Conservation (phyloP, 2,888 invertebrate species). For the Eurois occulta region DNA sequence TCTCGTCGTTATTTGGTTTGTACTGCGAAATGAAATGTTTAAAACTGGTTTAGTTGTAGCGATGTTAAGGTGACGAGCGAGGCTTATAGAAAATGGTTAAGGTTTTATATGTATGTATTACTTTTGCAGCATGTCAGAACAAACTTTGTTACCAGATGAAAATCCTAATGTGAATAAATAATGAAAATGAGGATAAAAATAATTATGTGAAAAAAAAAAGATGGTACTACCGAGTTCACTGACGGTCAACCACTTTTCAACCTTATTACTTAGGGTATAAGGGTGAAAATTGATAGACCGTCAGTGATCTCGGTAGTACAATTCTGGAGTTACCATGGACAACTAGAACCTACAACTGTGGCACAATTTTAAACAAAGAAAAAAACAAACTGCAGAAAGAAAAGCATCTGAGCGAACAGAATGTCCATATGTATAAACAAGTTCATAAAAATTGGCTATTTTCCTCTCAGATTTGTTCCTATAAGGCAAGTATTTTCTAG, state of each 20-base stretch:
- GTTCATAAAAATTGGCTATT: background rate
- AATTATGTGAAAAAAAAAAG: background rate
- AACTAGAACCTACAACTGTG: background rate
- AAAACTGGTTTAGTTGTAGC: background rate
- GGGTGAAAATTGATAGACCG: too few relatives aligned
- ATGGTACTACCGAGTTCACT: too few relatives aligned
- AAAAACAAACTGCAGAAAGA: background rate
- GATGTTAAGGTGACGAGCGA: background rate
- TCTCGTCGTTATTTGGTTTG: constrained; percentile 88
- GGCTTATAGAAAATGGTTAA: background rate
- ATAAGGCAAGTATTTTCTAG: background rate
- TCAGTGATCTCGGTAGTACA: too few relatives aligned
- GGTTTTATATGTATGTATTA: background rate
- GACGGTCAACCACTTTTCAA: too few relatives aligned
- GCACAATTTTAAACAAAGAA: background rate
- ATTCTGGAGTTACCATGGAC: background rate
- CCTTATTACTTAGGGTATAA: too few relatives aligned
- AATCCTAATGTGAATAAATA: background rate
- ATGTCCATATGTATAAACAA: background rate
- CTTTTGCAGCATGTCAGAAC: background rate
- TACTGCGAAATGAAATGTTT: constrained; percentile 77
- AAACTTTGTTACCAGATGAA: background rate
- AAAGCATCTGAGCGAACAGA: background rate
- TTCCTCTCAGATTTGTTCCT: background rate
- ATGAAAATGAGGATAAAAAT: background rate